phyloP scores from a whole-genome alignment of 2,797 vertebrate genomes.

The Pangasius krempfi region DNA sequence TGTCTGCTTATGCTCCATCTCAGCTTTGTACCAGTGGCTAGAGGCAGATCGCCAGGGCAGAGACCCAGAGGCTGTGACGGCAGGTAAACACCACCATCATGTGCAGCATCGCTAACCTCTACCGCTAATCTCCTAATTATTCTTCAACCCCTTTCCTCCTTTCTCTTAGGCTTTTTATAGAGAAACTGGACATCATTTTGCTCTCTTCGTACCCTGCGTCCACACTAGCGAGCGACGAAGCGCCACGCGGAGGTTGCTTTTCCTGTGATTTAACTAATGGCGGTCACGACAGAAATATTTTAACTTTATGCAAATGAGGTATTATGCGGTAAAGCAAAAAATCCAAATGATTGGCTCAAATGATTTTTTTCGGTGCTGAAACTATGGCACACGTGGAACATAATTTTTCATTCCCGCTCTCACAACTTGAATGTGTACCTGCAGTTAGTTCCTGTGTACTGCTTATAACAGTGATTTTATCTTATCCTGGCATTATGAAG shows the following conservation, averaged over 20 bases:
- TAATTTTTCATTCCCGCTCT: too few relatives aligned
- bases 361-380: neutral
- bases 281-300: neutral
- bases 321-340: neutral
- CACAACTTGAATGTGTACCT: neutral
- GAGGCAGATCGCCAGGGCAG: slow-evolving; percentile 90
- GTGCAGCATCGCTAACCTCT: neutral
- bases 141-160: neutral
- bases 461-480: neutral
- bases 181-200: neutral
- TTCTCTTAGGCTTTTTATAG: neutral
- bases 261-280: neutral
- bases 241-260: neutral
- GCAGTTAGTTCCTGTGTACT: neutral
- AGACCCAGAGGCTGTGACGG: slow-evolving; percentile 81
- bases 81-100: slow-evolving; percentile 83
- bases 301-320: neutral
- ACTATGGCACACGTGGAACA: too few relatives aligned
- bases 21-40: slow-evolving; percentile 95
- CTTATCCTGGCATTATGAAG: too few relatives aligned
- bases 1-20: slow-evolving; percentile 76
- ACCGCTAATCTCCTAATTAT: neutral
- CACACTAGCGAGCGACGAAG: neutral
- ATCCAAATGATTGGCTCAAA: neutral
- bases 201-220: neutral